Evolutionary conservation across 1,140 invertebrate species (phyloP).

Genomic region (Eufriesea mexicana): DNA sequence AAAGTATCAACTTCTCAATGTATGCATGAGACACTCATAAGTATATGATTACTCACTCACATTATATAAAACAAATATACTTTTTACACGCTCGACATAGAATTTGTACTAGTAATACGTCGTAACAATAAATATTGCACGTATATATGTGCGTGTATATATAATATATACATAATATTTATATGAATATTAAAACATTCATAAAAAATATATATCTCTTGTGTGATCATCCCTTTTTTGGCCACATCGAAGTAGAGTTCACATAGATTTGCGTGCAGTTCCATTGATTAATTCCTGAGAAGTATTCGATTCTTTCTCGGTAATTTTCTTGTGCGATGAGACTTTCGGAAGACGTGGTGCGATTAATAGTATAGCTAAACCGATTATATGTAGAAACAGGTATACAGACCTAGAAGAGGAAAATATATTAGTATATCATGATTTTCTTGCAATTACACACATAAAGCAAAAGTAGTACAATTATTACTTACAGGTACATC

Average conservation of each 20-base stretch:
- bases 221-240: background rate
- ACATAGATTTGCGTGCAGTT: conserved; percentile 64
- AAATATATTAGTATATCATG: background rate
- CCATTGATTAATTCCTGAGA: conserved; percentile 59
- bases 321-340: conserved; percentile 3
- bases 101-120: conserved; percentile 60
- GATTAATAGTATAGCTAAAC: conserved; percentile 82
- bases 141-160: conserved; percentile 32
- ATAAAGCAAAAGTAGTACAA: background rate
- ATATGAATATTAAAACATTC: conserved; percentile 59
- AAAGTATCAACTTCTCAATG: background rate
- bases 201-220: conserved; percentile 68
- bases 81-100: conserved; percentile 44
- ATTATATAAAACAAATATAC: conserved; percentile 41
- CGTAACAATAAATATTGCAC: conserved; percentile 65
- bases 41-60: conserved; percentile 27
- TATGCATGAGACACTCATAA: conserved; percentile 11
- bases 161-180: conserved; percentile 43
- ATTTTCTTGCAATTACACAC: background rate
- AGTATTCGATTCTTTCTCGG: conserved; percentile 18
- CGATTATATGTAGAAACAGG: conserved; percentile 85
- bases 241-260: conserved; percentile 1
- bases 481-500: conserved; percentile 86
- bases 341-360: conserved; percentile 78
- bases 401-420: conserved; percentile 81